phyloP scores from a whole-genome alignment of 2,113 vertebrate species.

The Coregonus clupeaformis region DNA sequence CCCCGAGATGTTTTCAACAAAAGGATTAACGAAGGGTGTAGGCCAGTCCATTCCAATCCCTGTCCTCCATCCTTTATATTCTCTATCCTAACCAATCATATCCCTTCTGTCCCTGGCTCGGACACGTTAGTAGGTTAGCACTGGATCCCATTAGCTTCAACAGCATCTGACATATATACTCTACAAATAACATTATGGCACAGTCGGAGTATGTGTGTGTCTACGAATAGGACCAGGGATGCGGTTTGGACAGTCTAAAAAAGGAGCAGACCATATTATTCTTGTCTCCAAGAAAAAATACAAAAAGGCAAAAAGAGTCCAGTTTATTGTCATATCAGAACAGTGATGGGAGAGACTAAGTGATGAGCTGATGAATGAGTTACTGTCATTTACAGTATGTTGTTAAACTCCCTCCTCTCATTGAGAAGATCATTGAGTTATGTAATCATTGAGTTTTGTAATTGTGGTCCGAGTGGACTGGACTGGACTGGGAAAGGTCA shows the following conservation, averaged over 20 bases:
- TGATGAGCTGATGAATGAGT: conserved; percentile 31
- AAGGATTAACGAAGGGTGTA: neutral
- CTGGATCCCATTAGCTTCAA: conserved; percentile 63
- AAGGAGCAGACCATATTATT: no score
- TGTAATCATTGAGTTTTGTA: no score
- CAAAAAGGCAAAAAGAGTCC: no score
- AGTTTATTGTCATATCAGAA: neutral
- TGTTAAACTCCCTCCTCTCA: neutral
- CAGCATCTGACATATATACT: conserved; percentile 42
- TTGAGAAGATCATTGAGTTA: conserved; percentile 18
- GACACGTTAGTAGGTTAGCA: conserved; percentile 54
- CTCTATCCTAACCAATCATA: conserved; percentile 43
- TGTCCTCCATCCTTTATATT: conserved; percentile 1
- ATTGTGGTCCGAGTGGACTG: conserved; percentile 41
- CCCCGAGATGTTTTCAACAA: conserved; percentile 20
- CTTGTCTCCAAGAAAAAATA: no score
- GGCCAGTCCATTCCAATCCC: neutral
- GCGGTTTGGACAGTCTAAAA: conserved; percentile 2
- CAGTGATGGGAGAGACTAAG: neutral
- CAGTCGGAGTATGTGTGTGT: conserved; percentile 7
- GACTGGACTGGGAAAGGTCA: conserved; percentile 28
- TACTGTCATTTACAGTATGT: conserved; percentile 11
- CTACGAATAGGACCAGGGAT: neutral
- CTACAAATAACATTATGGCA: conserved; percentile 6
- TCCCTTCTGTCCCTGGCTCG: conserved; percentile 43